Conservation (phyloP, 2,888 invertebrate genomes). For the Drosophila niveifrons region DNA sequence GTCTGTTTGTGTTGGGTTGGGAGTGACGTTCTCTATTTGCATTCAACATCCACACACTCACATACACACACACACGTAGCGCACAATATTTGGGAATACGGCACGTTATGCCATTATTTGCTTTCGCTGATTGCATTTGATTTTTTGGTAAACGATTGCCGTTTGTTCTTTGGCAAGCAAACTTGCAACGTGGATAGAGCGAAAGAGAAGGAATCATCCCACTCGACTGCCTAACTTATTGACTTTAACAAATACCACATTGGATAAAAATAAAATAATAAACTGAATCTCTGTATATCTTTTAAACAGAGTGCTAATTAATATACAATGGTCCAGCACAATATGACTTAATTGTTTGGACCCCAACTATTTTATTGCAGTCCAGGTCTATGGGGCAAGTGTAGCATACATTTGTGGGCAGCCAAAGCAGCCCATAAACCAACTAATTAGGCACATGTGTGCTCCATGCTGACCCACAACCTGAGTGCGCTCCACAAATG, state of each 20-base stretch:
- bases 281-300: background rate
- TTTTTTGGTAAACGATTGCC: constrained; percentile 71
- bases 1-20: no score
- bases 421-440: constrained; percentile 33
- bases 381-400: background rate
- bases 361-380: background rate
- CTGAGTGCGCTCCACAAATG: constrained; percentile 61
- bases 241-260: constrained; percentile 69
- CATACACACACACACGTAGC: constrained; percentile 42
- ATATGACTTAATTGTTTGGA: constrained; percentile 1
- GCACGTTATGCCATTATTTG: constrained; percentile 81
- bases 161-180: constrained; percentile 59
- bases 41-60: constrained; percentile 56
- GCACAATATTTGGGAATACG: constrained; percentile 58
- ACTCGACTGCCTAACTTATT: constrained; percentile 55
- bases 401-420: background rate
- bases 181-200: constrained; percentile 11
- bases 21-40: constrained; percentile 41
- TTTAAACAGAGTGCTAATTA: background rate
- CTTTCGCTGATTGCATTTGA: constrained; percentile 81
- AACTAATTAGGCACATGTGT: constrained; percentile 63
- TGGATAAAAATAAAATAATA: background rate
- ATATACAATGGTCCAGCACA: background rate
- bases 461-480: constrained; percentile 28
- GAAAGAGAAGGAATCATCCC: background rate